A percentile compares a stretch with the other conserved stretches of the same genome.
Conservation (phyloP, 1,140 invertebrate species). For the Agrypnia vestita region DNA sequence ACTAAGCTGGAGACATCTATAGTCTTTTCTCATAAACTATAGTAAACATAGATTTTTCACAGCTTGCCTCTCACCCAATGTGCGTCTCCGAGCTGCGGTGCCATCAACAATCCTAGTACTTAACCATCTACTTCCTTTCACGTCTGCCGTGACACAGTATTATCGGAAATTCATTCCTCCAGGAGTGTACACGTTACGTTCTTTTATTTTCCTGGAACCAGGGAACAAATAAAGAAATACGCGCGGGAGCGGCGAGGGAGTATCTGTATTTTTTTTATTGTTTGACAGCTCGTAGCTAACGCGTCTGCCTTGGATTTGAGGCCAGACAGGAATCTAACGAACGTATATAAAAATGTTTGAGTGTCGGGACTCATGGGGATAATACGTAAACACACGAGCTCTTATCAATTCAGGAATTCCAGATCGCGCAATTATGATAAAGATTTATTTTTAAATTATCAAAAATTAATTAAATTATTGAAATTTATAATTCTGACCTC, state of each 20-base stretch:
- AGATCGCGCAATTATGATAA: too few species aligned
- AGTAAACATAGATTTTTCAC: neutral
- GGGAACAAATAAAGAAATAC: slow-evolving; percentile 20
- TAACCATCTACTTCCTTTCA: slow-evolving; percentile 22
- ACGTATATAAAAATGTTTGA: too few species aligned
- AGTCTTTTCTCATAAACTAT: too few species aligned
- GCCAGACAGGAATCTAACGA: too few species aligned
- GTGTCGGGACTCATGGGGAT: too few species aligned
- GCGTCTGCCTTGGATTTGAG: too few species aligned
- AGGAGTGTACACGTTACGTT: neutral
- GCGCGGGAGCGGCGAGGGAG: neutral
- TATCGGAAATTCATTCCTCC: slow-evolving; percentile 32
- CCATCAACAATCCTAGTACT: slow-evolving; percentile 29
- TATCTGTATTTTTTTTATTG: slow-evolving; percentile 22
- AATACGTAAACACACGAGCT: too few species aligned
- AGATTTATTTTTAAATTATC: too few species aligned
- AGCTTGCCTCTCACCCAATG: slow-evolving; percentile 3
- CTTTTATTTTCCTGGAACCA: neutral
- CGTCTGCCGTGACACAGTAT: slow-evolving; percentile 27
- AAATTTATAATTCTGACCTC: too few species aligned
- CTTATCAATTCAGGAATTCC: too few species aligned
- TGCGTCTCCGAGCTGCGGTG: neutral
- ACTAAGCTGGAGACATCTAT: too few species aligned
- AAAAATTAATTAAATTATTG: too few species aligned
- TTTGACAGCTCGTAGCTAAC: neutral